Conservation (phyloP, 2,888 invertebrate genomes). For the Sesia bembeciformis region DNA sequence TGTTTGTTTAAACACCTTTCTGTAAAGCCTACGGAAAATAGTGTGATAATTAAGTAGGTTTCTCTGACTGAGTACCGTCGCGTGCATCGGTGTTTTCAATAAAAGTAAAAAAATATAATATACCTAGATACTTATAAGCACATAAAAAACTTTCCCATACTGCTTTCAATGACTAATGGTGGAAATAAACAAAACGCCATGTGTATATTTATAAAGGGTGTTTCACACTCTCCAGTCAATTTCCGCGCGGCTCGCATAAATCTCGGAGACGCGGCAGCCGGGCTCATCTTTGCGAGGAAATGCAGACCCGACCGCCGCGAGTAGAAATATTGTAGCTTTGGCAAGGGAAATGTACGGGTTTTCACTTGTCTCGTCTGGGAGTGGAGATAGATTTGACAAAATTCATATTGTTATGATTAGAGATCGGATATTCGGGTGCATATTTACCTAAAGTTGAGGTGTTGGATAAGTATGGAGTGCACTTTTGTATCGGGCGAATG, state of each 20-base stretch:
- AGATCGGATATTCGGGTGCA: too few species aligned
- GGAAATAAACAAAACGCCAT: neutral
- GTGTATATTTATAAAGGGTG: neutral
- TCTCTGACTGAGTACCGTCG: neutral
- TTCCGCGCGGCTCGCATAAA: slow-evolving; percentile 56
- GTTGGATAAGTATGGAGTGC: too few species aligned
- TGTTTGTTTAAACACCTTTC: neutral
- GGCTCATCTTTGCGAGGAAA: slow-evolving; percentile 51
- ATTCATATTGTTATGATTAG: too few species aligned
- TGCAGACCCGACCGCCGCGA: slow-evolving; percentile 41
- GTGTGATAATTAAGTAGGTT: neutral
- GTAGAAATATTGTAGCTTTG: slow-evolving; percentile 49
- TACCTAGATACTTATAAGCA: too few species aligned
- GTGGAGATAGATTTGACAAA: too few species aligned
- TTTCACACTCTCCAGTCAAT: slow-evolving; percentile 38
- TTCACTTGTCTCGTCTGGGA: slow-evolving; percentile 28
- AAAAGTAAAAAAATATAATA: too few species aligned
- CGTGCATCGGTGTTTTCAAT: too few species aligned
- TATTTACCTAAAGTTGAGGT: too few species aligned
- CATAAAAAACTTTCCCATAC: neutral
- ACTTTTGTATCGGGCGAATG: too few species aligned
- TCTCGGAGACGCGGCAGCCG: slow-evolving; percentile 44
- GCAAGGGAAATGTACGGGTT: slow-evolving; percentile 63
- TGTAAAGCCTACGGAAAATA: neutral
- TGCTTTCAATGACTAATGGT: neutral